These are phyloP conservation scores for Clepsis dumicolana DNA, from an alignment of 2,888 invertebrate species.

Conservation along the genomic window DNA sequence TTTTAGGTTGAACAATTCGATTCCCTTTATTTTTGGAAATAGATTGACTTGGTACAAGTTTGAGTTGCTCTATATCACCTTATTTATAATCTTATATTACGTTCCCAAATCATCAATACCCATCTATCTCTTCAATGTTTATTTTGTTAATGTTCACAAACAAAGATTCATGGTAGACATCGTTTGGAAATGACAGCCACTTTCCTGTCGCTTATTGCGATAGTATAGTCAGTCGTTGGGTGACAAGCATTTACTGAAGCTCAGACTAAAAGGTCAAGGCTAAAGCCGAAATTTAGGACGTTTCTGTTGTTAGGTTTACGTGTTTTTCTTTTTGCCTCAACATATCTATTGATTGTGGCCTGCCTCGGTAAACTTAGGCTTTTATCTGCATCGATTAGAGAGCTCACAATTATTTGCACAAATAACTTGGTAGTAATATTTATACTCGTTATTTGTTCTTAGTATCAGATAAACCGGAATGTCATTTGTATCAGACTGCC, in stretches of 20 bases:
- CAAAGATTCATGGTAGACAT: constrained; percentile 20
- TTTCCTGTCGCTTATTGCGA: constrained; percentile 11
- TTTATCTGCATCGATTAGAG: constrained; percentile 26
- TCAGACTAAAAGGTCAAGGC: constrained; percentile 32
- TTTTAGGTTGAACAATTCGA: neutral
- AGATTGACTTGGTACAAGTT: neutral
- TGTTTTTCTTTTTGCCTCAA: constrained; percentile 1
- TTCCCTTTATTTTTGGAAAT: neutral
- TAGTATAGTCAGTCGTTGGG: constrained; percentile 27
- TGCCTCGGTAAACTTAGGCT: constrained; percentile 11
- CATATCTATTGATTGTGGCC: constrained; percentile 23
- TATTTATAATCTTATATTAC: neutral
- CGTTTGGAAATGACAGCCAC: constrained; percentile 17
- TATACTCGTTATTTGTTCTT: constrained; percentile 22
- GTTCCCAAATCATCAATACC: neutral
- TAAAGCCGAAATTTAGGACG: constrained; percentile 13
- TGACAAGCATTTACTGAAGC: constrained; percentile 20
- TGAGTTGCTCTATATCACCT: neutral
- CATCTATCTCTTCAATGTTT: constrained; percentile 5
- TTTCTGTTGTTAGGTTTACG: constrained; percentile 1
- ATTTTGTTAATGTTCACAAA: constrained; percentile 17
- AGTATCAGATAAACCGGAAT: constrained; percentile 34
- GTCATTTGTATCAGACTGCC: constrained; percentile 13
- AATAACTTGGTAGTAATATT: constrained; percentile 29
- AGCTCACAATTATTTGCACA: constrained; percentile 17